phyloP scores from a whole-genome alignment of 2,888 invertebrate genomes.

The Eremobia ochroleuca region DNA sequence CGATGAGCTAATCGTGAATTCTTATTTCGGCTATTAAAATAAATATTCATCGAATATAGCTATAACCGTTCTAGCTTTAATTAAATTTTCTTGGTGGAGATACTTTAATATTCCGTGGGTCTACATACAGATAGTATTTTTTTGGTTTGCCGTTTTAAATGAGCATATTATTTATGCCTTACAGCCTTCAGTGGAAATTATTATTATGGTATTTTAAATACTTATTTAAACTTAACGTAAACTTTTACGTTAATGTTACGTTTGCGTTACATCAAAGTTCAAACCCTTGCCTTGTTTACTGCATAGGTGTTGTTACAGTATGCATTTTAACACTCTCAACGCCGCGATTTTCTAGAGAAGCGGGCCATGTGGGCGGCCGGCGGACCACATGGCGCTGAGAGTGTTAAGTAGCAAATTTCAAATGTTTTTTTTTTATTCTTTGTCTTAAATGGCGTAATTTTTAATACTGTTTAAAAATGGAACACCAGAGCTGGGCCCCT shows the following conservation, averaged over 20 bases:
- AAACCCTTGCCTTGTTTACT: neutral
- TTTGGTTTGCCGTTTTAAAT: neutral
- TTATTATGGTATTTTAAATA: too few species aligned
- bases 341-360: too few species aligned
- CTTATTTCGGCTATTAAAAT: neutral
- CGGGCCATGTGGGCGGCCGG: too few species aligned
- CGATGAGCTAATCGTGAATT: neutral
- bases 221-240: neutral
- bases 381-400: too few species aligned
- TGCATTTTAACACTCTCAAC: too few species aligned
- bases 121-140: too few species aligned
- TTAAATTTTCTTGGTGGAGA: neutral
- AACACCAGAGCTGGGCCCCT: neutral
- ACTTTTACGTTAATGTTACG: neutral
- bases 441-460: too few species aligned
- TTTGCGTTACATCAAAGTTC: neutral
- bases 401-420: neutral
- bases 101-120: neutral
- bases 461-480: neutral
- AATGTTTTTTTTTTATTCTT: neutral
- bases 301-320: neutral
- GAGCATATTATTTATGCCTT: neutral
- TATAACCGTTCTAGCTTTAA: neutral
- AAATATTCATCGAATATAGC: neutral
- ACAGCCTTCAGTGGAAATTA: neutral